Evolutionary conservation across 2,797 vertebrate genomes (phyloP).

Genomic region (Syngnathus acus): DNA sequence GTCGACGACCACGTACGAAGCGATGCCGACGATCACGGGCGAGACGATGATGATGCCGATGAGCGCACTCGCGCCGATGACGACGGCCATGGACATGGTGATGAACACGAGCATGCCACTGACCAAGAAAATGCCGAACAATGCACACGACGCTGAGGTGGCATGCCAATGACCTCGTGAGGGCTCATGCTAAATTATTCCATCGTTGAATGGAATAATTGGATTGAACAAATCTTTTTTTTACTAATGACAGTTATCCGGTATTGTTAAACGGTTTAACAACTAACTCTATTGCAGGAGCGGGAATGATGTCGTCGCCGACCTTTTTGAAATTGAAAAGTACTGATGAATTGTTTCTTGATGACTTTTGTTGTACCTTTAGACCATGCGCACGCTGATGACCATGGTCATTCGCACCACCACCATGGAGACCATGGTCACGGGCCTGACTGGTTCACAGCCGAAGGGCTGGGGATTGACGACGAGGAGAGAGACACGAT

Average conservation of each 20-base stretch:
- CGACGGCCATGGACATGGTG: not conserved
- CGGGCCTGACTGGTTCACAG: constrained; percentile 7
- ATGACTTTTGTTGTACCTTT: too few relatives aligned
- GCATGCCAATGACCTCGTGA: not conserved
- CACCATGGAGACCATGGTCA: constrained; percentile 28
- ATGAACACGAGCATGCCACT: not conserved
- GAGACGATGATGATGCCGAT: constrained; percentile 8
- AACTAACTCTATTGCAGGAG: too few relatives aligned
- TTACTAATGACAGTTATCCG: too few relatives aligned
- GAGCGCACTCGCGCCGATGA: not conserved
- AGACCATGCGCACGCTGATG: too few relatives aligned
- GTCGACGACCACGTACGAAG: not conserved
- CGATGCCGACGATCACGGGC: constrained; percentile 20
- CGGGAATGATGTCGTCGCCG: too few relatives aligned
- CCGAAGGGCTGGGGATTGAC: constrained; percentile 41
- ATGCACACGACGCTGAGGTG: too few relatives aligned
- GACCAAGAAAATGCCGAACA: not conserved
- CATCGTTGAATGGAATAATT: not conserved
- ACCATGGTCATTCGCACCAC: constrained; percentile 29
- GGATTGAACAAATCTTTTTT: not conserved
- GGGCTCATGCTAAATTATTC: not conserved
- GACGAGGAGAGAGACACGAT: constrained; percentile 65
- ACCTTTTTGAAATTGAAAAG: too few relatives aligned
- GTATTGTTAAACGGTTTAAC: too few relatives aligned
- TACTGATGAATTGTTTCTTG: too few relatives aligned